These are phyloP conservation scores for Pantherophis alleghaniensis DNA, from an alignment of 2,797 vertebrate genomes.

Conservation along the genomic window DNA sequence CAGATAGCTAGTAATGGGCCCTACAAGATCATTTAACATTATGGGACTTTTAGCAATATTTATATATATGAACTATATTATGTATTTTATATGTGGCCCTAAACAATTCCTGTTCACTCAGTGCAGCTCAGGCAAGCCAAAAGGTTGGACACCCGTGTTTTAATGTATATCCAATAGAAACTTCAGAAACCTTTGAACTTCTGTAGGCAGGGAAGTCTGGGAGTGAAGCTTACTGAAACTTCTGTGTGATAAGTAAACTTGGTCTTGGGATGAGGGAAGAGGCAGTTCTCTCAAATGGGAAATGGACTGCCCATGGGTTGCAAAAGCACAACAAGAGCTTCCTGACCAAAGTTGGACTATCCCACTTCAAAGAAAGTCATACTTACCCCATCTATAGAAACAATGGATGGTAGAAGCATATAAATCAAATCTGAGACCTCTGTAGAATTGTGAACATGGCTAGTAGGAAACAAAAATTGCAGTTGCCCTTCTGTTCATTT, in stretches of 20 bases:
- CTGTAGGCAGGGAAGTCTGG: not conserved
- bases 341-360: not conserved
- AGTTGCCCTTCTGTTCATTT: conserved; percentile 20
- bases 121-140: not conserved
- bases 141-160: not conserved
- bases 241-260: not conserved
- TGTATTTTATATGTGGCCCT: not conserved
- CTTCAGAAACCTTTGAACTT: not conserved
- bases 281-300: not conserved
- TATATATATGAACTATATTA: not conserved
- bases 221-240: not conserved
- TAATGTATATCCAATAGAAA: not conserved
- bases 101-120: not conserved
- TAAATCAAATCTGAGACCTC: not conserved
- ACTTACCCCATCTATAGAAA: not conserved
- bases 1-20: not conserved
- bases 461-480: not conserved
- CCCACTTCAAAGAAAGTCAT: not conserved
- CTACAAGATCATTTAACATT: not conserved
- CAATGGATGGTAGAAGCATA: not conserved
- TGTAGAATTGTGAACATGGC: not conserved
- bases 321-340: not conserved
- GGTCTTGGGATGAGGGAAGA: not conserved
- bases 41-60: not conserved
- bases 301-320: not conserved